A percentile compares a stretch with the other conserved stretches of the same genome.
Conservation (phyloP, 2,113 vertebrate species). For the Rostratula benghalensis region DNA sequence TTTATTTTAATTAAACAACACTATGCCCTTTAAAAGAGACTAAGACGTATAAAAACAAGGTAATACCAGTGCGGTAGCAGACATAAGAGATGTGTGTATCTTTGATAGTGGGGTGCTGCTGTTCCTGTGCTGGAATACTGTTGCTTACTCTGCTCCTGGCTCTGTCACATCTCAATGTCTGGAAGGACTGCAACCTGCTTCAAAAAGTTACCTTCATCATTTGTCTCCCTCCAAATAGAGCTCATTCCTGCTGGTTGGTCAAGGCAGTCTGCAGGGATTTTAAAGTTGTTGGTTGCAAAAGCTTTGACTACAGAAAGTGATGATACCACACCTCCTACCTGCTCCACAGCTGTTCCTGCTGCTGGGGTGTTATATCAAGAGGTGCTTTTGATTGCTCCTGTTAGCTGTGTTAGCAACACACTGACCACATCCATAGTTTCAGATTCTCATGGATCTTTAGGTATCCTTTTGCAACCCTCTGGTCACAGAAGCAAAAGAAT, state of each 20-base stretch:
- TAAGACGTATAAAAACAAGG: neutral
- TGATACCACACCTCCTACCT: neutral
- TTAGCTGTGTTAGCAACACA: neutral
- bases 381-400: neutral
- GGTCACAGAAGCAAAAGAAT: neutral
- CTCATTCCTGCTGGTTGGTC: neutral
- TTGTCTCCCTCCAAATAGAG: fast-evolving
- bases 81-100: neutral
- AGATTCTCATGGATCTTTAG: neutral
- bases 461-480: neutral
- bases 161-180: neutral
- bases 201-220: neutral
- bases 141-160: neutral
- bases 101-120: neutral
- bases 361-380: neutral
- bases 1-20: neutral
- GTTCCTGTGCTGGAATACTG: neutral
- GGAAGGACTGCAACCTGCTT: neutral
- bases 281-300: neutral
- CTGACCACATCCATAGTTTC: neutral
- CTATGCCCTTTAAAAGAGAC: neutral
- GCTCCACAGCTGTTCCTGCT: neutral
- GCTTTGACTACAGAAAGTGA: neutral
- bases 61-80: neutral
- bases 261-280: neutral